These are phyloP conservation scores for Temnothorax nylanderi DNA, from an alignment of 1,140 invertebrate species.

Conservation along the genomic window DNA sequence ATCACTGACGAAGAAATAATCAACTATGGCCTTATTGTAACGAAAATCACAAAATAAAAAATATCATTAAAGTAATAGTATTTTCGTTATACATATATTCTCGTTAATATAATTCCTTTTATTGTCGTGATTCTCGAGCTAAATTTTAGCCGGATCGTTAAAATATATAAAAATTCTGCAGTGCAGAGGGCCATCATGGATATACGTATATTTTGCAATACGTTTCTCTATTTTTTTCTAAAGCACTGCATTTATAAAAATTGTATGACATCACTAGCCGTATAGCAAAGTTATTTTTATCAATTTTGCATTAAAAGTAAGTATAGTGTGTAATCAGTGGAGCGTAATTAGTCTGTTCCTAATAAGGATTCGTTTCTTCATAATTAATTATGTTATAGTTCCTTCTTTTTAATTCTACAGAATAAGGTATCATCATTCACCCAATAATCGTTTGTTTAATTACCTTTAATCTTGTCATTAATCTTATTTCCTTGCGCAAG, in stretches of 20 bases:
- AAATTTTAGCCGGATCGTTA: not conserved
- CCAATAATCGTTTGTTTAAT: not conserved
- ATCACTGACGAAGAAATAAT: not conserved
- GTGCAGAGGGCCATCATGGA: not conserved
- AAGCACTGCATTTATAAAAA: conserved; percentile 13
- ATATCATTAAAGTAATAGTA: not conserved
- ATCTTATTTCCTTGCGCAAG: not conserved
- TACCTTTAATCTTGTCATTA: not conserved
- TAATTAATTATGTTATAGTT: conserved; percentile 5
- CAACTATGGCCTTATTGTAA: not conserved
- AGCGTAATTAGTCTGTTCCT: not conserved
- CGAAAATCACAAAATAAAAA: not conserved
- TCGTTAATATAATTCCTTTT: not conserved
- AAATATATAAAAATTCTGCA: not conserved
- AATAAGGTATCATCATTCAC: not conserved
- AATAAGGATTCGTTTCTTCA: not conserved
- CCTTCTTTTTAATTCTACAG: not conserved
- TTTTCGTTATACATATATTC: no score
- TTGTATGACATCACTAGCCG: not conserved
- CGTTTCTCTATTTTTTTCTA: not conserved
- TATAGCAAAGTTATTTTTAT: not conserved
- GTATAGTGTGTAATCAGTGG: not conserved
- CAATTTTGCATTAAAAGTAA: not conserved
- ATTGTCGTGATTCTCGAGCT: not conserved
- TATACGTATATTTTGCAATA: not conserved